phyloP scores from a whole-genome alignment of 2,888 invertebrate genomes.

The Dicyrtoma fusca region DNA sequence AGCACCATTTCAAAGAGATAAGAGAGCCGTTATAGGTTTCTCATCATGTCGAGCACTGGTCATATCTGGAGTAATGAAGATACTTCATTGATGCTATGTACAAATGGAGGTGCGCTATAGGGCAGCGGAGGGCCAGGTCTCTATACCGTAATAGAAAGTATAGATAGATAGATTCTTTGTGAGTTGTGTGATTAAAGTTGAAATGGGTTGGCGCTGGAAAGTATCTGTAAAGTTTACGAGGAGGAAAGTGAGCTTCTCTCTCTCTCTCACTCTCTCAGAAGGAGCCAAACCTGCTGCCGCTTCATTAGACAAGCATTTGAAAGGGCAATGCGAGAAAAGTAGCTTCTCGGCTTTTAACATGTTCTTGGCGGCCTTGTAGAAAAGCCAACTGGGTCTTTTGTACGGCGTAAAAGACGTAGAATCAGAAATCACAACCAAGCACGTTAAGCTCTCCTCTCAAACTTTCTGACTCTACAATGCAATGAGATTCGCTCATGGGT shows the following conservation, averaged over 20 bases:
- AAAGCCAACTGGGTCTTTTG: constrained; percentile 24
- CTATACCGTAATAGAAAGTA: too few species aligned
- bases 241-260: constrained; percentile 9
- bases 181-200: background rate
- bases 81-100: too few species aligned
- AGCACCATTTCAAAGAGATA: too few species aligned
- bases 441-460: constrained; percentile 10
- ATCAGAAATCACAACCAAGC: constrained; percentile 9
- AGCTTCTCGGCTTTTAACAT: constrained; percentile 6
- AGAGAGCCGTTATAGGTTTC: too few species aligned
- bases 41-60: too few species aligned
- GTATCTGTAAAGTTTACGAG: background rate
- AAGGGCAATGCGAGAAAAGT: constrained; percentile 14
- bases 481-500: constrained; percentile 12
- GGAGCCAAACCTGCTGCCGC: constrained; percentile 4
- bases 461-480: background rate
- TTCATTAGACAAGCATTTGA: constrained; percentile 14
- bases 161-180: too few species aligned
- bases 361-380: constrained; percentile 20
- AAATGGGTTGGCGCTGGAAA: constrained; percentile 9
- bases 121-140: too few species aligned
- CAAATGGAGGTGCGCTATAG: too few species aligned
- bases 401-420: background rate
- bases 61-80: too few species aligned
- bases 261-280: background rate